Evolutionary conservation across 2,113 vertebrate species (phyloP).

Genomic region (Heterotilapia buettikoferi): DNA sequence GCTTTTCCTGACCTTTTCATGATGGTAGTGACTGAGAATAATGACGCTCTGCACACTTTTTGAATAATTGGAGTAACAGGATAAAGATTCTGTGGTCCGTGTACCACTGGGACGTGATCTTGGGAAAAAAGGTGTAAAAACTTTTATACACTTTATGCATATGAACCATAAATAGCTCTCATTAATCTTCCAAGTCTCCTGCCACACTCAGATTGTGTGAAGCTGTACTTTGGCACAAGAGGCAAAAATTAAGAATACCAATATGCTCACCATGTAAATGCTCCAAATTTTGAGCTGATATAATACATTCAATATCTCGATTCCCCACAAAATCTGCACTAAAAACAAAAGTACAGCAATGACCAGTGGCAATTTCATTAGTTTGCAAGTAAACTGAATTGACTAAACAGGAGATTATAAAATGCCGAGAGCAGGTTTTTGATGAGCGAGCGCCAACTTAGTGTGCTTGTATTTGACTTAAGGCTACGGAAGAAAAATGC

Average conservation of each 20-base stretch:
- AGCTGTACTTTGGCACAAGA: not conserved
- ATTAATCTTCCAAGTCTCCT: not conserved
- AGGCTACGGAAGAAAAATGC: not conserved
- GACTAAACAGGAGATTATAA: not conserved
- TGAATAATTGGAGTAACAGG: not conserved
- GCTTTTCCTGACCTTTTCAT: slow-evolving; percentile 21
- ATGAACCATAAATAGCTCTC: not conserved
- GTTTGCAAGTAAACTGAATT: not conserved
- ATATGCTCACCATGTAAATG: not conserved
- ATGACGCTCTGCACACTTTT: not conserved
- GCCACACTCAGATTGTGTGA: not conserved
- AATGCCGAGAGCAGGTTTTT: not conserved
- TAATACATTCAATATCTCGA: not conserved
- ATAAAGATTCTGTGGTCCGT: not conserved
- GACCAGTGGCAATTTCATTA: not conserved
- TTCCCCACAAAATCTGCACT: not conserved
- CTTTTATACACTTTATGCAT: not conserved
- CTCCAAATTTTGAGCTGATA: not conserved
- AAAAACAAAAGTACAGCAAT: not conserved
- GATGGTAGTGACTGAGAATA: not conserved
- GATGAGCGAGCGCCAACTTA: not conserved
- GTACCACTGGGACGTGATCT: not conserved
- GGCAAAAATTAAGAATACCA: not conserved
- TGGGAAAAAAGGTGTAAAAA: not conserved
- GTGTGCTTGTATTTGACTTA: not conserved